Evolutionary conservation across 2,888 invertebrate genomes (phyloP), one percentile per base, ranked within the genome.

Genomic region (Drosophila robusta): DNA sequence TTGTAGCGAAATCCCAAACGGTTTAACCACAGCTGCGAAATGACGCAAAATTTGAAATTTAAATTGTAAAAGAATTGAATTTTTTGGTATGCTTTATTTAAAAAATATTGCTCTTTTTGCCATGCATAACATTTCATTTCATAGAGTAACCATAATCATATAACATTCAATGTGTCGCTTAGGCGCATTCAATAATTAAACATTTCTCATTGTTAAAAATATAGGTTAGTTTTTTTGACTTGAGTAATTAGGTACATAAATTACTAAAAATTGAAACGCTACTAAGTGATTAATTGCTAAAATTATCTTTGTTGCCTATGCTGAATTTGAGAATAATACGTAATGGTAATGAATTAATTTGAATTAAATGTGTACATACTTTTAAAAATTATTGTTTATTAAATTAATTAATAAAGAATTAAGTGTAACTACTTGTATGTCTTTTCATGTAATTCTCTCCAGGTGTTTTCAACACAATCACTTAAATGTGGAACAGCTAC

Each of bases 381-480:
- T 61, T 72, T 64, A 72, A 62, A 62, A 77, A 70, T 70, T 67
- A 84, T 71, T 70, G 24, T 58, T 51, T 70, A 64, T 42, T 29
- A 57, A 68, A 49, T 57, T 74, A 70, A 51, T 73, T 66, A 70
- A 86, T 62, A 63, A 66, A 64, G 67, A 75, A 64, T 72, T 74
- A 73, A 67, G 70, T 62, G 75, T 83, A 75, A 61, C 72, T 87
- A 84, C 63, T 75, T 75, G 69, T 78, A 75, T 88, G 84, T 89
- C 89, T 85, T 84, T 89, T 85, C 69, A 62, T 70, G 79, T 63
- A 73, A 69, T 85, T 85, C 85, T 85, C 85, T 85, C 89, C 85
- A 70, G 79, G 85, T 85, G 85, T 85, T 89, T 85, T 50, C 87
- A 85, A 85, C 85, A 85, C 89, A 89, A 85, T 85, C 85, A 89